These are phyloP conservation scores for Spilosoma lubricipeda DNA, from an alignment of 2,888 invertebrate genomes.

Conservation along the genomic window DNA sequence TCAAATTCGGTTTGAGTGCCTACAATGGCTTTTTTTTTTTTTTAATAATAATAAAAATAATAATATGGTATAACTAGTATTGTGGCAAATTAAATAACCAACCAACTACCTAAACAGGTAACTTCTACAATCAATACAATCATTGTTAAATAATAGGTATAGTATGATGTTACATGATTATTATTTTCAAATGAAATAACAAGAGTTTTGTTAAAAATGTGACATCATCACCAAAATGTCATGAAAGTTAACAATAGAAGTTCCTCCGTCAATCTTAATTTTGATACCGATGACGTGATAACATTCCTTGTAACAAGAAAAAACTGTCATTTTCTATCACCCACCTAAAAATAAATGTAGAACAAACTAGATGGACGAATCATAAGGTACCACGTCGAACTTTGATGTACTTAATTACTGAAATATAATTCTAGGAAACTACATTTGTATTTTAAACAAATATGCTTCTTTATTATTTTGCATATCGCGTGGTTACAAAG, in stretches of 20 bases:
- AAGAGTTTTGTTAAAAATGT: not conserved
- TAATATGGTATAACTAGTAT: not conserved
- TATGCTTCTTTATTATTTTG: not conserved
- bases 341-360: not conserved
- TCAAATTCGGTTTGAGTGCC: too few relatives aligned
- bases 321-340: not conserved
- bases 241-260: not conserved
- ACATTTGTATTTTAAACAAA: not conserved
- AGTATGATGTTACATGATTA: not conserved
- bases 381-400: not conserved
- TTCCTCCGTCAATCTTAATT: not conserved
- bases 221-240: not conserved
- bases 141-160: not conserved
- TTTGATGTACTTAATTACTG: not conserved
- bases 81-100: not conserved
- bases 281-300: not conserved
- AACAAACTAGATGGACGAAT: not conserved
- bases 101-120: not conserved
- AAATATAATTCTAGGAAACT: not conserved
- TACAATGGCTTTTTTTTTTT: too few relatives aligned
- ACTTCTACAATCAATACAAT: not conserved
- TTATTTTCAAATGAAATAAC: not conserved
- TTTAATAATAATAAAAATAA: too few relatives aligned
- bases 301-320: not conserved
- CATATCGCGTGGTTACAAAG: not conserved